Conservation (phyloP, 2,113 vertebrate species). For the Leptobrachium ailaonicum region DNA sequence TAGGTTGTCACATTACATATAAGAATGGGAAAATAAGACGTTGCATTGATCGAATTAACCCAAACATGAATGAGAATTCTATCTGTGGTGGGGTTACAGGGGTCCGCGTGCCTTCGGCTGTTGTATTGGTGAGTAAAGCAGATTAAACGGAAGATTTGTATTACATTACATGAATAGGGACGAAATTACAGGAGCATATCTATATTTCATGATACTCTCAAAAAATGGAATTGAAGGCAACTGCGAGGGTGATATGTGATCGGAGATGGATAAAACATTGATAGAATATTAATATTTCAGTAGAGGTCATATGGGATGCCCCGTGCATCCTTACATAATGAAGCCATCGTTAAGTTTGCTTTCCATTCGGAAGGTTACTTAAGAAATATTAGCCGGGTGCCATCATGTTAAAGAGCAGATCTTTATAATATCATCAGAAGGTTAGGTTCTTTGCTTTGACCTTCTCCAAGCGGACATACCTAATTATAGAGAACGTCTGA, state of each 20-base stretch:
- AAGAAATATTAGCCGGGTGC: conserved; percentile 23
- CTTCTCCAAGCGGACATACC: too few relatives aligned
- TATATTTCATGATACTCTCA: conserved; percentile 48
- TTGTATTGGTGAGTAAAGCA: conserved; percentile 9
- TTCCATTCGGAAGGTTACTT: conserved; percentile 17
- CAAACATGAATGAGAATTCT: conserved; percentile 23
- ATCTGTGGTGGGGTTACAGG: conserved; percentile 23
- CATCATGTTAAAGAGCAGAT: conserved; percentile 14
- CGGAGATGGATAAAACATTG: conserved; percentile 58
- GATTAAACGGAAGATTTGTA: conserved; percentile 16
- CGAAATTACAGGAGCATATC: conserved; percentile 14
- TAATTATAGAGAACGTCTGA: too few relatives aligned
- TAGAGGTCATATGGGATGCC: conserved; percentile 43
- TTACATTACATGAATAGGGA: conserved; percentile 42
- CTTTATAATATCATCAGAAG: conserved; percentile 3
- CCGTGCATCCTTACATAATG: conserved; percentile 50
- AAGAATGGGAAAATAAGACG: not conserved
- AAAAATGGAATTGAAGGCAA: conserved; percentile 41
- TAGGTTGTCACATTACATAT: too few relatives aligned
- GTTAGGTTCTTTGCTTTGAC: not conserved
- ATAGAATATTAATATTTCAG: conserved; percentile 59
- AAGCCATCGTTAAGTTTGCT: conserved; percentile 51
- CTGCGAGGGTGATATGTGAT: conserved; percentile 51
- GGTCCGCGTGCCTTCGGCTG: conserved; percentile 14
- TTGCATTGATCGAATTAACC: conserved; percentile 1